Evolutionary conservation across 1,140 invertebrate species (phyloP).

Genomic region (Streblospio benedicti): DNA sequence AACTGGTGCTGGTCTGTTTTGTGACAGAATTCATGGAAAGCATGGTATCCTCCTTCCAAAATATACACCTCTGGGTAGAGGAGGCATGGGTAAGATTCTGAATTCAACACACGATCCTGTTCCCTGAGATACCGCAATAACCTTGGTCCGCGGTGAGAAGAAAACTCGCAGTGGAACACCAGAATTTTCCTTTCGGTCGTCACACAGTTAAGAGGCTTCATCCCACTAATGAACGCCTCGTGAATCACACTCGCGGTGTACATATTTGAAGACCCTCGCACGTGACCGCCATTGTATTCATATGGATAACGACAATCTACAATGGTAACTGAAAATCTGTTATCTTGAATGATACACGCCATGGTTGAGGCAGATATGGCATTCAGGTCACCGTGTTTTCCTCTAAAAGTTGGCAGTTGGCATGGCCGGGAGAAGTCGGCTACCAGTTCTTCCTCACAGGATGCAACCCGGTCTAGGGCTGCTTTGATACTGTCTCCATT

Average conservation of each 20-base stretch:
- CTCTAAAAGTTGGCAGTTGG: too few species aligned
- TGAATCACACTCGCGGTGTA: constrained; percentile 14
- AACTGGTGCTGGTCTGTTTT: too few species aligned
- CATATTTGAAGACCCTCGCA: constrained; percentile 40
- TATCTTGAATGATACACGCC: too few species aligned
- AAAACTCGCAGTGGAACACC: constrained; percentile 95
- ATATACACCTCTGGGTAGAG: constrained; percentile 87
- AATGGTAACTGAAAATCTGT: too few species aligned
- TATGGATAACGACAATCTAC: constrained; percentile 71
- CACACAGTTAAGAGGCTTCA: neutral
- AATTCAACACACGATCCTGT: constrained; percentile 64
- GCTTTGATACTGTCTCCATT: too few species aligned
- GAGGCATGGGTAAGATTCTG: constrained; percentile 72
- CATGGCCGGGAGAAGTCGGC: too few species aligned
- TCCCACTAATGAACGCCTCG: constrained; percentile 34
- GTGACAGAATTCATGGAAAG: too few species aligned
- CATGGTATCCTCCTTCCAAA: constrained; percentile 80
- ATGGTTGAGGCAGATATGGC: too few species aligned
- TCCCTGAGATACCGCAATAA: constrained; percentile 72
- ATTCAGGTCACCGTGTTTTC: too few species aligned
- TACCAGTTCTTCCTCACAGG: too few species aligned
- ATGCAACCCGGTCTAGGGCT: too few species aligned
- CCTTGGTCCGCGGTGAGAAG: constrained; percentile 79
- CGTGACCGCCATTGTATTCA: constrained; percentile 86
- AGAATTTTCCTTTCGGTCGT: constrained; percentile 52